These are phyloP conservation scores for Trichopoda pennipes DNA, from an alignment of 2,888 invertebrate species.

Conservation along the genomic window DNA sequence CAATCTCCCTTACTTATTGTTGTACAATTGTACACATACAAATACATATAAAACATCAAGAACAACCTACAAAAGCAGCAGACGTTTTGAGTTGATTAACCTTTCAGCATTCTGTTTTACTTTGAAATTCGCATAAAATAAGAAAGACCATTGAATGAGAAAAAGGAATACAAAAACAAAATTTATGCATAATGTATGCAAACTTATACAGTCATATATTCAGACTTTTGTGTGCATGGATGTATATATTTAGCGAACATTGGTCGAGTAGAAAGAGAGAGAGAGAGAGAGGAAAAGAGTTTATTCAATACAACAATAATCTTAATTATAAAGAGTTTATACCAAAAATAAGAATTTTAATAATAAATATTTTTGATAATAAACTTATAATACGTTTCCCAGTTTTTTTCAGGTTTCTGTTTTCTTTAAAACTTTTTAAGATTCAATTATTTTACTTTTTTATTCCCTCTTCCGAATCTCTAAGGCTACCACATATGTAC, in stretches of 20 bases:
- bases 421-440: not conserved
- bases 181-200: constrained; percentile 4
- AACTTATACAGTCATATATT: too few relatives aligned
- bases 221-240: too few relatives aligned
- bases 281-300: not conserved
- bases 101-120: constrained; percentile 78
- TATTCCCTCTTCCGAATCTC: not conserved
- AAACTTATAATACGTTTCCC: not conserved
- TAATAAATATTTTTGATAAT: not conserved
- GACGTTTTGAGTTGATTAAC: constrained; percentile 77
- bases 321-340: not conserved
- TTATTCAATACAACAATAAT: not conserved
- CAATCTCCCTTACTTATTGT: constrained; percentile 37
- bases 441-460: not conserved
- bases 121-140: constrained; percentile 55
- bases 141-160: constrained; percentile 24
- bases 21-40: not conserved
- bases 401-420: not conserved
- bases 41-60: constrained; percentile 35
- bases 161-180: constrained; percentile 33
- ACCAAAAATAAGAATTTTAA: not conserved
- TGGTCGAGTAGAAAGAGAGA: not conserved
- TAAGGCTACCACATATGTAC: not conserved
- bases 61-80: constrained; percentile 65
- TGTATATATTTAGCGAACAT: not conserved